These are phyloP conservation scores for Pseudopodoces humilis DNA, from an alignment of 2,113 vertebrate species.

Conservation along the genomic window DNA sequence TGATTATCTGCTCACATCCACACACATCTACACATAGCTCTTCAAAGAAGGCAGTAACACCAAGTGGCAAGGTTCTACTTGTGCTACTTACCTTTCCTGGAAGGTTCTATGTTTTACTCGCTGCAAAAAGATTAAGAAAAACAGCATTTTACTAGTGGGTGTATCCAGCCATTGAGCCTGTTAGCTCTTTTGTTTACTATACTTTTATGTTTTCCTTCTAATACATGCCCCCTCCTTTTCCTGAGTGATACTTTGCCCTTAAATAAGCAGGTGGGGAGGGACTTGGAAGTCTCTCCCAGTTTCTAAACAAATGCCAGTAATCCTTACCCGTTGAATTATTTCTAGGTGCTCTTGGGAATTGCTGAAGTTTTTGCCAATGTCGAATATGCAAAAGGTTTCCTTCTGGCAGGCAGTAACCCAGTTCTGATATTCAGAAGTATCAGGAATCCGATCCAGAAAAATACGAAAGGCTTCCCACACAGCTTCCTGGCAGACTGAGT, in stretches of 20 bases:
- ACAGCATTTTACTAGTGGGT: constrained; percentile 66
- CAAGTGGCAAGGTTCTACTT: constrained; percentile 17
- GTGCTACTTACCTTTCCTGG: constrained; percentile 75
- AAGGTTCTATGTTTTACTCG: constrained; percentile 77
- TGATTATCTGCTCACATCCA: background rate
- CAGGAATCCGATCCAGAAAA: constrained; percentile 91
- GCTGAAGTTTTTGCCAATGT: constrained; percentile 92
- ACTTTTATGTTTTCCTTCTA: background rate
- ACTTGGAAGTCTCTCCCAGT: background rate
- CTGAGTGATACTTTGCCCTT: background rate
- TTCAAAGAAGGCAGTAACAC: background rate
- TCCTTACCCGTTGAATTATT: constrained; percentile 82
- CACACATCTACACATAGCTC: background rate
- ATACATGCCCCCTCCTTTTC: background rate
- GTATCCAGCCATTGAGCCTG: constrained; percentile 5
- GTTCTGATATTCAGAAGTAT: constrained; percentile 84
- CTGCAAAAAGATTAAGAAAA: constrained; percentile 72
- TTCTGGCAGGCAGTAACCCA: constrained; percentile 89
- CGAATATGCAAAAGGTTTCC: constrained; percentile 85
- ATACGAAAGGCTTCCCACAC: constrained; percentile 95
- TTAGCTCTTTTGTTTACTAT: background rate
- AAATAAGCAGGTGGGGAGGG: background rate
- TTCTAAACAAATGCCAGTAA: background rate
- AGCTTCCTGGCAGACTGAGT: constrained; percentile 92
- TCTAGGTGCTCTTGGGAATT: constrained; percentile 84